Base-by-base conservation (phyloP, 2,888 invertebrate species). In the Pilophorus perplexus region DNA sequence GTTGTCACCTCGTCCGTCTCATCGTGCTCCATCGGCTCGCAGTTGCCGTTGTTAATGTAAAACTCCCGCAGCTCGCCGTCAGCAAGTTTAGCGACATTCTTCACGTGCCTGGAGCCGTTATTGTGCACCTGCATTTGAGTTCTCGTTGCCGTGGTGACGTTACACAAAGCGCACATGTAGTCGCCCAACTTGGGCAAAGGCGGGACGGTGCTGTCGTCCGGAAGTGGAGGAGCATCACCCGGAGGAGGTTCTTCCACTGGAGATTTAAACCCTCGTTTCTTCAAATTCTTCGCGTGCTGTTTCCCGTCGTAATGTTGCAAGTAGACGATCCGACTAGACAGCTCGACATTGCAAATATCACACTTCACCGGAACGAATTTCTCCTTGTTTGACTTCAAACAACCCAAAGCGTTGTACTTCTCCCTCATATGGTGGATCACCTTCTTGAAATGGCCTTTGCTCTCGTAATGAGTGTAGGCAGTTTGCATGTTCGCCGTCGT, bases 51-150 rank as follows among this genome's bases (percentile, higher is more conserved):
- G 3, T 33, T 10, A 8, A 62, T 5, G 22, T 38, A 62, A 40
- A 62, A 62, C 14, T 62, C 62, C 20, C 28, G 44, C 8, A 62
- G 38, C 25, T 62, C 62, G 10, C 62, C 62, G 33, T 33, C 62
- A 12, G 48, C 44, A 2, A 62, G 37, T 46, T 62, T 62, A 20
- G 62, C 3, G 5, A 62, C n/a, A 28, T 62, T 62, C 16, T 48
- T 62, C 20, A 44, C 12, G 23, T 62, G 62, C 48, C 46, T 12
- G 1, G 44, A 10, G 6, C 62, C 62, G n/a, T 20, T 62, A 20
- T 62, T 62, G 18, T 62, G 62, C 3, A 33, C 10, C 22, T 62
- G 46, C 62, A 62, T 62, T 20, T 62, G 62, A 8, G 33, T 16
- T 46, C 23, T 44, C 10, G 10, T 46, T 6, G 27, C 16, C 10